Evolutionary conservation across 2,888 invertebrate genomes (phyloP).

Genomic region (Aphidoletes aphidimyza): DNA sequence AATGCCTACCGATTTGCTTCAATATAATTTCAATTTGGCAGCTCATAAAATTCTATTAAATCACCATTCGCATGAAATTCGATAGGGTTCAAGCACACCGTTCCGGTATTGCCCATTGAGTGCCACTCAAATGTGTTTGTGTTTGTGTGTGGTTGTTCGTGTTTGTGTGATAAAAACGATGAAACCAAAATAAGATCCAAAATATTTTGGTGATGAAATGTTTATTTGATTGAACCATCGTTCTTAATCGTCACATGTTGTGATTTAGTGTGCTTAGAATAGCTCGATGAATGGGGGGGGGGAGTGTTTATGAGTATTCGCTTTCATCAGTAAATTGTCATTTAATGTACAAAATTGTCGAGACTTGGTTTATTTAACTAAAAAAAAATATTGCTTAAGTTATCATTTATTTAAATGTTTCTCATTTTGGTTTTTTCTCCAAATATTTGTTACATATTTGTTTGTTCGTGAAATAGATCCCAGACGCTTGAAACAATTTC

Average conservation of each 20-base stretch:
- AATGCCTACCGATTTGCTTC: not conserved
- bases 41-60: not conserved
- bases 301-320: not conserved
- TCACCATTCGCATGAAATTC: not conserved
- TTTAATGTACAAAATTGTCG: not conserved
- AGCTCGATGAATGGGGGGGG: no score
- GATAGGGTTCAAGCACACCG: not conserved
- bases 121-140: no score
- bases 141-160: no score
- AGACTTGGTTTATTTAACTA: not conserved
- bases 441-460: no score
- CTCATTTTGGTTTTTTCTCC: not conserved
- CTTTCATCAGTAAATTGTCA: not conserved
- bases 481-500: not conserved
- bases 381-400: conserved; percentile 30
- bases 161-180: no score
- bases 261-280: no score
- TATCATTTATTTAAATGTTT: not conserved
- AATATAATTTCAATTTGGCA: not conserved
- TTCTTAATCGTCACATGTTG: no score
- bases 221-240: no score
- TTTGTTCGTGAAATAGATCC: no score
- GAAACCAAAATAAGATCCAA: no score
- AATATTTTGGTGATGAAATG: no score
- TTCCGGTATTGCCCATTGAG: no score